Percentiles rank a stretch among this genome's conserved stretches.
phyloP scores from a whole-genome alignment of 2,797 vertebrate species.

The Tenualosa thibaudeaui region DNA sequence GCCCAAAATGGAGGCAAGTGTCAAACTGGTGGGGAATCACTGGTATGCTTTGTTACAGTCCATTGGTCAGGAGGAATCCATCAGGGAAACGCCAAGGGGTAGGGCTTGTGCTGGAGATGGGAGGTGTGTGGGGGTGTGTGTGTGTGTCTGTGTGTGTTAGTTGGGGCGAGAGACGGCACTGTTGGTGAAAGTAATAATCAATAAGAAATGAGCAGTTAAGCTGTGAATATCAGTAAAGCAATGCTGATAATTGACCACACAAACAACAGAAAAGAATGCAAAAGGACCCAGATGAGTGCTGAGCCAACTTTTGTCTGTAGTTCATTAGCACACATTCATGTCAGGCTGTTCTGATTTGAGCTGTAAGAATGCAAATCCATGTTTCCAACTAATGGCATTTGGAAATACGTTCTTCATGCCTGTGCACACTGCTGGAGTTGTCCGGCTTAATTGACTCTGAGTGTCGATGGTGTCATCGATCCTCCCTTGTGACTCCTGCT shows the following conservation, averaged over 20 bases:
- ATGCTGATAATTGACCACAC: not conserved
- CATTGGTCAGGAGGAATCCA: constrained; percentile 30
- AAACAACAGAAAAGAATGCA: too few relatives aligned
- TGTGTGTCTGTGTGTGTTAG: not conserved
- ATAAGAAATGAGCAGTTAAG: not conserved
- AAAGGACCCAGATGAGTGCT: not conserved
- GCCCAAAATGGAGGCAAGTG: constrained; percentile 28
- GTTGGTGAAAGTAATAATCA: not conserved
- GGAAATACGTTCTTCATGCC: not conserved
- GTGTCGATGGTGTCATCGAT: constrained; percentile 10
- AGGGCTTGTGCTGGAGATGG: not conserved
- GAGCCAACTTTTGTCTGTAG: not conserved
- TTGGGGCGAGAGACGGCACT: not conserved
- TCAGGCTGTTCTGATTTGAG: not conserved
- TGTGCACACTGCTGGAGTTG: not conserved
- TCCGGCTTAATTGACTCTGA: not conserved
- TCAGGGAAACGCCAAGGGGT: not conserved
- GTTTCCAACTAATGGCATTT: not conserved
- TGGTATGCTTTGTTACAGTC: constrained; percentile 36
- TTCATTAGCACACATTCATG: not conserved
- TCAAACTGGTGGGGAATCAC: constrained; percentile 32
- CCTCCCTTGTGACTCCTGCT: not conserved
- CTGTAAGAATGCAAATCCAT: not conserved
- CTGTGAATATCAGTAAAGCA: not conserved
- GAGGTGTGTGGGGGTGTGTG: not conserved